Conservation (phyloP, 2,113 vertebrate species). For the Thalassoma bifasciatum region DNA sequence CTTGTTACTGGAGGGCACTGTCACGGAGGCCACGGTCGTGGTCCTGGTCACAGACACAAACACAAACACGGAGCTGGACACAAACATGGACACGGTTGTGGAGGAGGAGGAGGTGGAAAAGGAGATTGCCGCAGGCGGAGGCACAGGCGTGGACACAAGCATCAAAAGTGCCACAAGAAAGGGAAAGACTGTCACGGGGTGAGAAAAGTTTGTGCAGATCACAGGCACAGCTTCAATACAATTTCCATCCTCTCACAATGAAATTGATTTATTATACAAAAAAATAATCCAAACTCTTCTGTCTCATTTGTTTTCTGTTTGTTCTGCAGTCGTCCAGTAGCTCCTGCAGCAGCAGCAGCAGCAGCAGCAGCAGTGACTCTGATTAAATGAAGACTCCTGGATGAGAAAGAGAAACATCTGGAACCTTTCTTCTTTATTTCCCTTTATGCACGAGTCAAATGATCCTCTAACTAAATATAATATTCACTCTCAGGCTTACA, state of each 20-base stretch:
- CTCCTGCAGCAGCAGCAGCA: slow-evolving; percentile 68
- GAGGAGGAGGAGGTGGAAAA: neutral
- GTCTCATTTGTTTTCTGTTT: neutral
- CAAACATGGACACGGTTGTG: neutral
- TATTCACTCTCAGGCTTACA: neutral
- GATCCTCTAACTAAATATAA: neutral
- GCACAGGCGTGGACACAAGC: slow-evolving; percentile 49
- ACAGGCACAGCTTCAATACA: no score
- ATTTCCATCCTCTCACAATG: no score
- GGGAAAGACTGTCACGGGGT: slow-evolving; percentile 62
- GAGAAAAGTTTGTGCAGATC: slow-evolving; percentile 19
- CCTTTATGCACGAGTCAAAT: neutral
- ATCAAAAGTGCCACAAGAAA: slow-evolving; percentile 67
- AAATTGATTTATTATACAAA: neutral
- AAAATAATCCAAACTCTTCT: neutral
- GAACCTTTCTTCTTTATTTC: neutral
- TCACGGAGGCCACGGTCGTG: neutral
- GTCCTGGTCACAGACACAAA: neutral
- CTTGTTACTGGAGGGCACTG: slow-evolving; percentile 2
- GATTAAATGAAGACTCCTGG: slow-evolving; percentile 56
- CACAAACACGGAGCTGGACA: slow-evolving; percentile 1
- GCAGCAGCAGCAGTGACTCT: slow-evolving; percentile 71
- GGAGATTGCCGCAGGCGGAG: neutral
- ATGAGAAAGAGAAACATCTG: neutral
- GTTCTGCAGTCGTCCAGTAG: slow-evolving; percentile 70